These are phyloP conservation scores for Anguilla rostrata DNA, from an alignment of 2,113 vertebrate species.

Conservation along the genomic window DNA sequence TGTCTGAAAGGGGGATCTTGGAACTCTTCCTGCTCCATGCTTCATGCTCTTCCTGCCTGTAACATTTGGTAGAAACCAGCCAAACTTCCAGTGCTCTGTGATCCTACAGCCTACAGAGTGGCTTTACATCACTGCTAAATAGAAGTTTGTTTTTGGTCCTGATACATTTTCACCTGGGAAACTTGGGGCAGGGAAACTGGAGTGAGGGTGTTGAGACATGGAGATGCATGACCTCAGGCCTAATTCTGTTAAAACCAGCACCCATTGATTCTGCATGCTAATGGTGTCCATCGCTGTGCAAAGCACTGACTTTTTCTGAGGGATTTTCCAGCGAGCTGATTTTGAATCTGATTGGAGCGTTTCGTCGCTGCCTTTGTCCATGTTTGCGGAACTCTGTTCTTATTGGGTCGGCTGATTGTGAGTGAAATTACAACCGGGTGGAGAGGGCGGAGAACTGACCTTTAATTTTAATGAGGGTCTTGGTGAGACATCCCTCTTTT, in stretches of 20 bases:
- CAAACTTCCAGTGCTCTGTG: background rate
- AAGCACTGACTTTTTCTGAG: background rate
- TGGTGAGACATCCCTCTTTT: background rate
- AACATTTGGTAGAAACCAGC: background rate
- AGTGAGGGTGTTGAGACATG: background rate
- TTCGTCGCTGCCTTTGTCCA: background rate
- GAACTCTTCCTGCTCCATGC: background rate
- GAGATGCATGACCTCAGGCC: background rate
- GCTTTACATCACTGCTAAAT: background rate
- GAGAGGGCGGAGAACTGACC: background rate
- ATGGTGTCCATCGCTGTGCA: background rate
- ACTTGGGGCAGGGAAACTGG: background rate
- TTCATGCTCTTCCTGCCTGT: background rate
- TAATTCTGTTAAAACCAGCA: background rate
- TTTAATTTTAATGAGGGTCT: background rate
- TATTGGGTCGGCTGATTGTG: background rate
- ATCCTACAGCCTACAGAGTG: background rate
- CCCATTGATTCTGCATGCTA: background rate
- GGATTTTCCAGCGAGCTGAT: background rate
- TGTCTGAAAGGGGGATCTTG: background rate
- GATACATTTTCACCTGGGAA: background rate
- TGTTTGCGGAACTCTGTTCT: background rate
- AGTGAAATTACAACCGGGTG: background rate
- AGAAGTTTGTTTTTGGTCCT: background rate
- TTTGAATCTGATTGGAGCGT: background rate